Base-by-base conservation (phyloP, 1,140 invertebrate genomes). In the Ceratosolen solmsi region DNA sequence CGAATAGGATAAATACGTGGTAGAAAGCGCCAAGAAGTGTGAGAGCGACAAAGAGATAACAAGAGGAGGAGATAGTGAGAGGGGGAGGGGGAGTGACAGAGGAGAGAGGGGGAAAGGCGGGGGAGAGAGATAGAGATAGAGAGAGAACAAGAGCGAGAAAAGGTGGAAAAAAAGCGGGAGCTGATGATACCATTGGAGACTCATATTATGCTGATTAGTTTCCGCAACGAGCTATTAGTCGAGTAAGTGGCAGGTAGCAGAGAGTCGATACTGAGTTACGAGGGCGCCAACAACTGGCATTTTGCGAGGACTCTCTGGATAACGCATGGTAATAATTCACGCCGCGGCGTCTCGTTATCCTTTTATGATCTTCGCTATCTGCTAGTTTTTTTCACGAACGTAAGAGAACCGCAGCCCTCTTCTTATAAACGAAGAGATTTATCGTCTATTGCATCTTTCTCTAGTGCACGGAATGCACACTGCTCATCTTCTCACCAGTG, bases 171-270 rank as follows among this genome's bases (percentile, higher is more conserved):
- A n/a, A 30, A 80, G 41, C 30, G 9, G 17, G n/a, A 54, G 68
- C 58, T 78, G 68, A 71, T 63, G 60, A 73, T 63, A 79, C 56
- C 68, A 73, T 65, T 75, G 70, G 70, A 72, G 11, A 30, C 25
- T 63, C 51, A 71, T 74, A 74, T 56, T 83, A 80, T 80, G 77
- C 49, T 83, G 82, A 83, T 75, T 79, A 83, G 79, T 65, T 80
- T 80, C 27, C 54, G 25, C 41, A 58, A 36, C 63, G 46, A 73
- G 74, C 56, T 74, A 81, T 81, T 84, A 81, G 79, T 73, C 60
- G 33, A 41, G 22, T 77, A 75, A 77, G 68, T 84, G 75, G 74
- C 79, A 82, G 83, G 65, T 84, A 81, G 38, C 22, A 20, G 41
- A 36, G 33, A 56, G n/a, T 25, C 30, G 58, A 68, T 41, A 73